These are phyloP conservation scores for Biston betularia DNA, from an alignment of 2,888 invertebrate genomes.

Conservation along the genomic window DNA sequence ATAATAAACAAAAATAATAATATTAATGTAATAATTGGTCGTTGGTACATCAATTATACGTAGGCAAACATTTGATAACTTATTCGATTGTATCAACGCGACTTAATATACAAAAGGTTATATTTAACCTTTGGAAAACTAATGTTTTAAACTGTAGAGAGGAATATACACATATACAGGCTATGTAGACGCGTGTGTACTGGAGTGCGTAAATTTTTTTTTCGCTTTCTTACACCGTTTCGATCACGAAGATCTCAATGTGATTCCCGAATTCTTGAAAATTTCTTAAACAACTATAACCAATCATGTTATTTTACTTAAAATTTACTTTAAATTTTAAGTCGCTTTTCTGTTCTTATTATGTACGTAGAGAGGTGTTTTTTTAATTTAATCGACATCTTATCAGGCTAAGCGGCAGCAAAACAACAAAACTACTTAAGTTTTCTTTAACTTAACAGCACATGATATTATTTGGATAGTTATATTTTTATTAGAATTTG, in stretches of 20 bases:
- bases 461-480: not conserved
- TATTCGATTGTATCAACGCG: too few species aligned
- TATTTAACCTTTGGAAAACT: not conserved
- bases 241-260: conserved; percentile 29
- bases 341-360: not conserved
- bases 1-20: too few species aligned
- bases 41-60: too few species aligned
- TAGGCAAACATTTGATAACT: too few species aligned
- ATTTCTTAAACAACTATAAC: conserved; percentile 1
- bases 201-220: not conserved
- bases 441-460: not conserved
- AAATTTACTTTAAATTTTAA: not conserved
- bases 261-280: conserved; percentile 4
- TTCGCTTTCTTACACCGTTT: conserved; percentile 1
- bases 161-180: conserved; percentile 26
- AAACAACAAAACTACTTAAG: not conserved
- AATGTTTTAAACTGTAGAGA: not conserved
- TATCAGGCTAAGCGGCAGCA: not conserved
- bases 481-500: not conserved
- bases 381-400: too few species aligned
- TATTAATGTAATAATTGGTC: not conserved
- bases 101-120: not conserved
- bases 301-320: not conserved
- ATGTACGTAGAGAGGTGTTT: not conserved
- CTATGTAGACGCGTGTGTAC: not conserved